These are phyloP conservation scores for Panthera leo DNA, from an alignment of 2,113 vertebrate species.

Conservation along the genomic window DNA sequence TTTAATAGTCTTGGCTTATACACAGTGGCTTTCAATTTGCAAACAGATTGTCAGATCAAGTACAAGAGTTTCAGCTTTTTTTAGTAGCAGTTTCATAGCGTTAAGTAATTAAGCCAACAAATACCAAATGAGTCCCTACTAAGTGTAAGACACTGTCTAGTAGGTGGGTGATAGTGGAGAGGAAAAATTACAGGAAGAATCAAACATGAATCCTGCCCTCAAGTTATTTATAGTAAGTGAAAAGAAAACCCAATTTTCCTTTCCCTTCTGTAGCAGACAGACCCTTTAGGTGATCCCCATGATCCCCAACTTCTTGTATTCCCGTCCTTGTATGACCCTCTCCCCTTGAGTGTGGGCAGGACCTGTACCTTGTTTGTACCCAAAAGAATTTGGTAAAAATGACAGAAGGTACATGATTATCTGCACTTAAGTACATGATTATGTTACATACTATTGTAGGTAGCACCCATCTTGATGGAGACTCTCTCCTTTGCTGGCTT, in stretches of 20 bases:
- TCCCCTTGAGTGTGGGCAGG: neutral
- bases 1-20: neutral
- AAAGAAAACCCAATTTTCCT: neutral
- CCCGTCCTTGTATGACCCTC: neutral
- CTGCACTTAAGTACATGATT: neutral
- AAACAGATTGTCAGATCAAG: neutral
- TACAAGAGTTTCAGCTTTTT: neutral
- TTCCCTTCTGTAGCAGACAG: neutral
- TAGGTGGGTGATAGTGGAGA: neutral
- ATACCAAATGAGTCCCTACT: neutral
- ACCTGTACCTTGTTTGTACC: neutral
- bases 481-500: neutral
- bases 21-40: constrained; percentile 17
- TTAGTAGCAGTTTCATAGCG: neutral
- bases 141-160: neutral
- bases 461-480: neutral
- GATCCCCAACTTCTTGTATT: neutral
- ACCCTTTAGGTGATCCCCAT: neutral
- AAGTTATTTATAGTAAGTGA: neutral
- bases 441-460: neutral
- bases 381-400: neutral
- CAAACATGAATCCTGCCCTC: neutral
- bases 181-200: constrained; percentile 14
- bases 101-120: constrained; percentile 19
- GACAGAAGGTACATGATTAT: neutral